Percentiles rank a stretch among this genome's conserved stretches.
phyloP scores from a whole-genome alignment of 2,113 vertebrate genomes.

The Furnarius figulus region DNA sequence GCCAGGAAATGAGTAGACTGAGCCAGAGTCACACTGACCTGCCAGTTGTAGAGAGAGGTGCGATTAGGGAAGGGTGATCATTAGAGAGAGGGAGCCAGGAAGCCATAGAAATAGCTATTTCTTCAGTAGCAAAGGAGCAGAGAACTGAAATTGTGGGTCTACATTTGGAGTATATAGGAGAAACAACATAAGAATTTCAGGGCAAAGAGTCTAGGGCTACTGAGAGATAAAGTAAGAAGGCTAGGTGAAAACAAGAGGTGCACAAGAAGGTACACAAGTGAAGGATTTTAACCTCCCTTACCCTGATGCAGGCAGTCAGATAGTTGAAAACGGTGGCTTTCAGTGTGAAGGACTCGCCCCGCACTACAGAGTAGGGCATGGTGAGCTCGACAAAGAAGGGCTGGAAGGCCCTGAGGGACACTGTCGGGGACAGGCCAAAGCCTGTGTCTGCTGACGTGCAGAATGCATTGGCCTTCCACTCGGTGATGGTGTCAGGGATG shows the following conservation, averaged over 20 bases:
- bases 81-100: background rate
- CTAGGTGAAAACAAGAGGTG: background rate
- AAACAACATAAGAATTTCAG: background rate
- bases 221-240: background rate
- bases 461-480: slow-evolving; percentile 86
- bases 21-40: slow-evolving; percentile 66
- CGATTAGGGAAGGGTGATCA: background rate
- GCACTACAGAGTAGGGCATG: slow-evolving; percentile 87
- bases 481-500: slow-evolving; percentile 89
- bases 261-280: background rate
- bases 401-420: slow-evolving; percentile 81
- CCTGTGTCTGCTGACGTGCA: slow-evolving; percentile 80
- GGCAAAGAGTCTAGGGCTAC: background rate
- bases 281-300: slow-evolving; percentile 56
- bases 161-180: background rate
- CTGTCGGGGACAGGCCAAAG: slow-evolving; percentile 81
- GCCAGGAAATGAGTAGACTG: slow-evolving; percentile 59
- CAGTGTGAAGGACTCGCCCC: slow-evolving; percentile 84
- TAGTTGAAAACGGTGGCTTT: slow-evolving; percentile 88
- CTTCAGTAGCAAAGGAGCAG: background rate
- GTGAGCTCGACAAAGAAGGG: slow-evolving; percentile 91
- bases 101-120: background rate
- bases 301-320: slow-evolving; percentile 82
- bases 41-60: background rate
- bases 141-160: background rate